These are phyloP conservation scores for Falco concolor DNA, from an alignment of 2,797 vertebrate species.

Conservation along the genomic window DNA sequence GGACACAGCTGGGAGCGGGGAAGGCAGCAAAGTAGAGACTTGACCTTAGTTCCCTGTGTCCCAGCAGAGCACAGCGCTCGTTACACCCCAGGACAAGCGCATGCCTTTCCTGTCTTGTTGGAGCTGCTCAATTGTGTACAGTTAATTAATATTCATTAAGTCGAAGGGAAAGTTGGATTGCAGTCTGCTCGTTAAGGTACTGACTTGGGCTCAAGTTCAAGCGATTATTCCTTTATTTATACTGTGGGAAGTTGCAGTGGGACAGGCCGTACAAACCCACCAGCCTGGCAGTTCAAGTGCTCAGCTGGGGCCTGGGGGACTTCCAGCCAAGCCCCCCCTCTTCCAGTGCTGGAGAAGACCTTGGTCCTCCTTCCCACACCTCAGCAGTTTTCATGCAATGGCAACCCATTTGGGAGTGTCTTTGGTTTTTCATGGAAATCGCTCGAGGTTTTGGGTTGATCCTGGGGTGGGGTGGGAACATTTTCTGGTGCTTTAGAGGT, in stretches of 20 bases:
- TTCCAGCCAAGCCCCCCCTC: background rate
- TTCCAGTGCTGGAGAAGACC: background rate
- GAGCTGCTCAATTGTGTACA: constrained; percentile 13
- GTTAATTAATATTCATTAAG: constrained; percentile 59
- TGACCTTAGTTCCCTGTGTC: background rate
- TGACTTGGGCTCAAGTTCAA: constrained; percentile 24
- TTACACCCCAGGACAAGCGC: background rate
- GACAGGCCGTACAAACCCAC: background rate
- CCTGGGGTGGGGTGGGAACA: background rate
- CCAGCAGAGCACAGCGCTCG: background rate
- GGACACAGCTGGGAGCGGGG: background rate
- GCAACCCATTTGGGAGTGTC: background rate
- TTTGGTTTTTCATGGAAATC: constrained; percentile 6
- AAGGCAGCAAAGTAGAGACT: background rate
- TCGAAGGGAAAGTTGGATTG: constrained; percentile 32
- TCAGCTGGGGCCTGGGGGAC: background rate
- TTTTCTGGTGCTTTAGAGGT: background rate
- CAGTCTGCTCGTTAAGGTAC: constrained; percentile 41
- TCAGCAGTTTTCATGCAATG: background rate
- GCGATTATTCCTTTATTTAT: constrained; percentile 42
- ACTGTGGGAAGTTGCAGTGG: background rate
- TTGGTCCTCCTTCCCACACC: background rate
- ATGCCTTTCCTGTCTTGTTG: background rate
- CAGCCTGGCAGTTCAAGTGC: background rate
- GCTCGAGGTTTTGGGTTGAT: background rate